A percentile compares a stretch with the other conserved stretches of the same genome.
phyloP scores from a whole-genome alignment of 2,797 vertebrate genomes.

The Sebastes variabilis region DNA sequence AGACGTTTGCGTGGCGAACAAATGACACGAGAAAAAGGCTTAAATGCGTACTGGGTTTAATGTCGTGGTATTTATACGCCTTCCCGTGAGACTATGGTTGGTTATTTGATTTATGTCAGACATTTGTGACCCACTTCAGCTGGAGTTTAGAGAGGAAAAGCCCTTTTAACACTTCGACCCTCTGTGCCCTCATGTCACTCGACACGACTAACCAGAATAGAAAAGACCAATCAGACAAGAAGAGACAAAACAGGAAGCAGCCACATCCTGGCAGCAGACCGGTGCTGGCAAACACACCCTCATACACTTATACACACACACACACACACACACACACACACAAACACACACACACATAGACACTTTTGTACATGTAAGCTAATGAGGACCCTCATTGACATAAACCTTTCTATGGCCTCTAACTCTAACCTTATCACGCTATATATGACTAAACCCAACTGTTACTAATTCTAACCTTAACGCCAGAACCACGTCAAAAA shows the following conservation, averaged over 20 bases:
- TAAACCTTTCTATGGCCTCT: neutral
- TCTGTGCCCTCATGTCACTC: constrained; percentile 13
- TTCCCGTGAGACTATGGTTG: neutral
- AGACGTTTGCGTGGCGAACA: too few species aligned
- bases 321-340: neutral
- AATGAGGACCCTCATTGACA: neutral
- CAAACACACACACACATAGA: neutral
- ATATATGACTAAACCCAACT: neutral
- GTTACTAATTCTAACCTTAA: neutral
- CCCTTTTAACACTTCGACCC: neutral
- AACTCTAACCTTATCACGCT: neutral
- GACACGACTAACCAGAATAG: constrained; percentile 34
- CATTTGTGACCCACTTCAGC: neutral
- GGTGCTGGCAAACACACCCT: neutral
- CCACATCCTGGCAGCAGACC: constrained; percentile 38
- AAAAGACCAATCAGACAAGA: constrained; percentile 43
- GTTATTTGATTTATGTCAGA: neutral
- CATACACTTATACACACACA: neutral
- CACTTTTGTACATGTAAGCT: neutral
- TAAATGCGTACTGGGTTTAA: too few species aligned
- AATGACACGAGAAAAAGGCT: too few species aligned
- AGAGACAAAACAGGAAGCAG: constrained; percentile 66
- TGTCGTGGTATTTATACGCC: too few species aligned
- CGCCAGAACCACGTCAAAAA: neutral
- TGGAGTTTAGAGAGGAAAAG: neutral